Base-by-base conservation (phyloP, 2,797 vertebrate genomes). In the Gymnopithys bicolor region DNA sequence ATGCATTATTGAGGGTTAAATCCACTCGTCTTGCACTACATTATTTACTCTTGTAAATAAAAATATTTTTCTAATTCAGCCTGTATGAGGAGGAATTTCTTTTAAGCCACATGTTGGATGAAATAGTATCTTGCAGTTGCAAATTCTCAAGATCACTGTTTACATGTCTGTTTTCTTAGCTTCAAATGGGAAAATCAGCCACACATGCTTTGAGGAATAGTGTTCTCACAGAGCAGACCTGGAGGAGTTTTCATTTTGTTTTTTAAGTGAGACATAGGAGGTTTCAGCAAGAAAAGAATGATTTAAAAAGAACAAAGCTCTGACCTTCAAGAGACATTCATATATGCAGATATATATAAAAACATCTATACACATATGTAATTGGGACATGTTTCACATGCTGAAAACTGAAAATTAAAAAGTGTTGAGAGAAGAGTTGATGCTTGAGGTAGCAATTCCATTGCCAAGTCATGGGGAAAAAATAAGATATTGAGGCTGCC, bases 1-100 rank as follows among this genome's bases (percentile, higher is more conserved):
- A 97, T 96, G 97, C 97, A 98, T 97, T 97, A 96, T n/a, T 86
- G 96, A 94, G 95, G 93, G 89, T 97, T 95, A 96, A 95, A 94
- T 97, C 88, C 95, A 92, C 96, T 97, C 35, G 74, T 91, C 96
- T 97, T 97, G 97, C 95, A 98, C 97, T 98, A 97, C 96, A 96
- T 97, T 97, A 97, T 97, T 96, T 97, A 96, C 97, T 97, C 94
- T 94, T 97, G 95, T 96, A 97, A 98, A 98, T 98, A 98, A 97
- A 97, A 97, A 96, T 98, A 98, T 97, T 98, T 98, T 97, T 98
- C 93, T 98, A 97, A 94, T 89, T 80, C 84, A 97, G 71, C 75
- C 66, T 97, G 37, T 66, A 30, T 41, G 52, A 87, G 53, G 59
- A 90, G n/a, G 69, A 53, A 59, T 51, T 63, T 79, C 77, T 87